Base-by-base conservation (phyloP, 1,140 invertebrate species). In the Brachionus paranguensis region DNA sequence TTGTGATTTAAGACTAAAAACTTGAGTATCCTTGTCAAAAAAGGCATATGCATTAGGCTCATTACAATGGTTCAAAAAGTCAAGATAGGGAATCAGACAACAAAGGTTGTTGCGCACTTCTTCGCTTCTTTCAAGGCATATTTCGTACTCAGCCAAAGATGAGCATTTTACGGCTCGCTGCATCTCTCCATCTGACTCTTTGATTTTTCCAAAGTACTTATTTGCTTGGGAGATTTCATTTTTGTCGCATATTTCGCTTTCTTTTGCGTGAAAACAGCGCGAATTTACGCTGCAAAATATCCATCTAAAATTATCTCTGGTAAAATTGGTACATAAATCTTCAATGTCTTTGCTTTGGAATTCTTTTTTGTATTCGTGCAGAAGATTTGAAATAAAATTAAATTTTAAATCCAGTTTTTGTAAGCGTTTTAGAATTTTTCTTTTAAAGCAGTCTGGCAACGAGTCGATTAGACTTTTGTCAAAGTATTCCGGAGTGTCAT, bases 401-500 rank as follows among this genome's bases (percentile, higher is more conserved):
- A 64, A 81, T 60, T 68, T 81, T 64, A 37, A 29, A 41, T 81
- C 17, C 5, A 81, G 14, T 20, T 68, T 60, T 24, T 64, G 17
- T 11, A 60, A 33, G 10, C 78, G 29, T 24, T 45, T 43, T 41
- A 20, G 17, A 20, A 81, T 64, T 20, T 27, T 45, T 14, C 3
- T 27, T 47, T 64, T 68, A 12, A 81, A 27, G 20, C 11, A 60
- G 10, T 43, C 14, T 3, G 78, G 78, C 17, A 81, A 81, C 5
- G 17, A 24, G 7, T 81, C 10, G 41, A 81, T 64, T 29, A 81
- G 24, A 11, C 12, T 33, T 45, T 43, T 8, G 33, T 81, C 53
- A 64, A 81, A 81, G n/a, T 81, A 81, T 68, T 81, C 78, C 27
- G 78, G 78, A 43, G 78, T 81, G 20, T 81, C 78, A 68, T 64